Evolutionary conservation across 2,797 vertebrate genomes (phyloP).

Genomic region (Iguana delicatissima): DNA sequence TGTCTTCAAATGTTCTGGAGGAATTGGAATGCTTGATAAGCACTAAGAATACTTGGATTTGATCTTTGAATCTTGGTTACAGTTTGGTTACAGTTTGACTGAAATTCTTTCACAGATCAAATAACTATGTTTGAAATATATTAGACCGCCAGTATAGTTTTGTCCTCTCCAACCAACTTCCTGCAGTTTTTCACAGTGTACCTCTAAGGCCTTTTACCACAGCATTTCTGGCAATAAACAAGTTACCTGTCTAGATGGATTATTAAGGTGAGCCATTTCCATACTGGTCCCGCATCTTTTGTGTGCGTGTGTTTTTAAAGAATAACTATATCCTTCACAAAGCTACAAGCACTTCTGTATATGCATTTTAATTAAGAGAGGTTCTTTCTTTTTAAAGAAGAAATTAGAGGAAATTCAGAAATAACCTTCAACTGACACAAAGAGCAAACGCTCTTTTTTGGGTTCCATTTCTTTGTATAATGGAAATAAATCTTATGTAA

Average conservation of each 20-base stretch:
- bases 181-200: neutral
- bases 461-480: slow-evolving; percentile 77
- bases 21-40: too few relatives aligned
- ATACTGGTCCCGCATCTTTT: slow-evolving; percentile 2
- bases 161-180: neutral
- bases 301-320: neutral
- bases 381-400: slow-evolving; percentile 1
- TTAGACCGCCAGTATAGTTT: neutral
- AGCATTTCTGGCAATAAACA: neutral
- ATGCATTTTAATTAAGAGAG: slow-evolving; percentile 64
- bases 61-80: neutral
- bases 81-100: neutral
- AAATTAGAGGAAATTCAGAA: slow-evolving; percentile 56
- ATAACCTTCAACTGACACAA: slow-evolving; percentile 55
- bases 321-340: slow-evolving; percentile 26
- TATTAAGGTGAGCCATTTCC: neutral
- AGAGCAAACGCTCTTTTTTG: slow-evolving; percentile 65
- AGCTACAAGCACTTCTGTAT: slow-evolving; percentile 1
- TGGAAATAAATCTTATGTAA: slow-evolving; percentile 83
- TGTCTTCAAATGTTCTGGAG: neutral
- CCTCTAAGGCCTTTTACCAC: neutral
- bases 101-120: neutral
- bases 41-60: neutral
- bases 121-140: neutral
- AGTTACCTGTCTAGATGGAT: slow-evolving; percentile 3